These are phyloP conservation scores for Rhodeus uyekii DNA, from an alignment of 2,797 vertebrate genomes.

Conservation along the genomic window DNA sequence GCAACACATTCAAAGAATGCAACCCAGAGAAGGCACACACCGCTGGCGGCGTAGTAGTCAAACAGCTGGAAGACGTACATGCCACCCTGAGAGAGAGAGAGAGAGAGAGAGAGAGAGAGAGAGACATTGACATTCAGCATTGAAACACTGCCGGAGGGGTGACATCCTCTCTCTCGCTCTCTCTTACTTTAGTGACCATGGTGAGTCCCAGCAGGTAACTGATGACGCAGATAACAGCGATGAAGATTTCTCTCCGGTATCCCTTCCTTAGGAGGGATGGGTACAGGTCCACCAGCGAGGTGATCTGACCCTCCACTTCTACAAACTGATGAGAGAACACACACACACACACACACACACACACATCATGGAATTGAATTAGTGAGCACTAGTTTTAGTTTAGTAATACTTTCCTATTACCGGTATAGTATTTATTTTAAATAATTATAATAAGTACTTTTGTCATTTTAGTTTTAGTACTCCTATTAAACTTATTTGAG, in stretches of 20 bases:
- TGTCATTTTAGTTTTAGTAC: no score
- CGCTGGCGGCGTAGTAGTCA: constrained; percentile 99
- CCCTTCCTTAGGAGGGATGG: constrained; percentile 98
- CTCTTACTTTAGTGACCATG: constrained; percentile 97
- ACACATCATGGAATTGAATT: constrained; percentile 24
- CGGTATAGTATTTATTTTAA: background rate
- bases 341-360: constrained; percentile 58
- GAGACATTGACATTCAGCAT: constrained; percentile 13
- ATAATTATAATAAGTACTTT: background rate
- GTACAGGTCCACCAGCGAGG: constrained; percentile 98
- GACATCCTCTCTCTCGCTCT: background rate
- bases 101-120: constrained; percentile 49
- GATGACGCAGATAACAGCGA: constrained; percentile 90
- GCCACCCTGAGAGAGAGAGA: constrained; percentile 85
- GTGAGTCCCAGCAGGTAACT: constrained; percentile 98
- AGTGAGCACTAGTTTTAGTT: background rate
- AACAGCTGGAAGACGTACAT: constrained; percentile 99
- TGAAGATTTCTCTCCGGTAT: constrained; percentile 98
- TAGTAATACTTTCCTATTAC: no score
- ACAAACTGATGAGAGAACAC: constrained; percentile 86
- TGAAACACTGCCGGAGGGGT: background rate
- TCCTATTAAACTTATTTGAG: background rate
- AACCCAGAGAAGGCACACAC: constrained; percentile 99
- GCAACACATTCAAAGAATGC: constrained; percentile 99
- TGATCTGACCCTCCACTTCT: constrained; percentile 99